Base-by-base conservation (phyloP, 2,113 vertebrate species). In the Sander vitreus region DNA sequence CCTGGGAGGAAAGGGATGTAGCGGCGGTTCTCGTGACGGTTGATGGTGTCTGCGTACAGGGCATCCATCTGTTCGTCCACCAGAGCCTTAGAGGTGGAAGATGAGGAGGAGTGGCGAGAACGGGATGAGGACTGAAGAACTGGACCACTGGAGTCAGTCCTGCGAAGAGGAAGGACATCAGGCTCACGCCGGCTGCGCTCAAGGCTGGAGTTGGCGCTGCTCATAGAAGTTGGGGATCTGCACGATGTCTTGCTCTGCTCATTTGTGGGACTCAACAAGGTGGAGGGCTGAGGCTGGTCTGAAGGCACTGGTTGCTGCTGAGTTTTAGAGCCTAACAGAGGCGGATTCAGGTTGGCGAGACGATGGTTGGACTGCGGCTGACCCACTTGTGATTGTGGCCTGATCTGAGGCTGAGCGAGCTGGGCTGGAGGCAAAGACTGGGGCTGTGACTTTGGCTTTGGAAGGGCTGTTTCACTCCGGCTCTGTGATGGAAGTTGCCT, bases 1-100 rank as follows among this genome's bases (percentile, higher is more conserved):
- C 98, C 98, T 0, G 98, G 96, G 69, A 95, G 54, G 92, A 99
- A 99, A 0, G 98, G 98, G 57, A 99, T 97, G 62, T 99, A 99
- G 36, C 98, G 96, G 21, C 98, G 95, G 80, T 99, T 99, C 69
- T 98, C 95, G 0, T 99, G 98, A 0, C 98, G 95, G 83, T 99
- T 99, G 57, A 99, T 97, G 0, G 95, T 96, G 83, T 99, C 97
- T 0, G 96, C 95, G 0, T 97, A 97, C 47, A 99, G 95, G 39
- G 97, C 96, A 0, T 96, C 96, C 36, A 97, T 96, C 19, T 97
- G 96, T 9, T 99, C 97, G 8, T 97, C 97, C 2, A 92, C 86
- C 19, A 93, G 76, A 68, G 93, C 88, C 21, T 94, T 96, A 70
- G 96, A 95, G 3, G 93, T 85, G 6, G 97, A 98, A 0, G 97